phyloP scores from a whole-genome alignment of 2,888 invertebrate species.

The Timema podura region DNA sequence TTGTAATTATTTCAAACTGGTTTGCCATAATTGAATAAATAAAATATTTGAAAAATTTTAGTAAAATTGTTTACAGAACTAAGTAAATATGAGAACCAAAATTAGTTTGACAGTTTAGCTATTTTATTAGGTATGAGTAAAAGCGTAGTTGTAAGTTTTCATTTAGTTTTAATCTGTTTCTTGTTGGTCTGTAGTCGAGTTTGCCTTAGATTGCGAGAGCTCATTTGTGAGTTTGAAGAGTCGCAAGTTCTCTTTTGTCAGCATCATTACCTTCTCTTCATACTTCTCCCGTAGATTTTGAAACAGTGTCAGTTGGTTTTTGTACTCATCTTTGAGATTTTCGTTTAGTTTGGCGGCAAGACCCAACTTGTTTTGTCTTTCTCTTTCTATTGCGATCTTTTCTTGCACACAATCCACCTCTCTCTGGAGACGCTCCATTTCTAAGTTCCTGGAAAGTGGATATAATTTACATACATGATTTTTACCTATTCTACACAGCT shows the following conservation, averaged over 20 bases:
- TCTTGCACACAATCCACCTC: conserved; percentile 66
- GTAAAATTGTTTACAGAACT: no score
- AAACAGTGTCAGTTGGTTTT: conserved; percentile 69
- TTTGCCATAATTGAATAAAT: no score
- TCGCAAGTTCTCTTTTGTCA: conserved; percentile 51
- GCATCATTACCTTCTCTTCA: conserved; percentile 58
- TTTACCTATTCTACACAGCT: neutral
- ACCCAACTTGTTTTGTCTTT: conserved; percentile 65
- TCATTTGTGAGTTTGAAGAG: conserved; percentile 11
- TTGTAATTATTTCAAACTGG: no score
- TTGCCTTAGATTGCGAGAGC: neutral
- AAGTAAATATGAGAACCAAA: no score
- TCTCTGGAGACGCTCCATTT: conserved; percentile 64
- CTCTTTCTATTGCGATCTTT: conserved; percentile 67
- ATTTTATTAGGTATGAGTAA: no score
- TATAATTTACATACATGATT: conserved; percentile 19
- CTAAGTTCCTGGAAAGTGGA: conserved; percentile 13
- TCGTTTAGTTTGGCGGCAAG: conserved; percentile 69
- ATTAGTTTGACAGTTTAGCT: no score
- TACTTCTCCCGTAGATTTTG: conserved; percentile 64
- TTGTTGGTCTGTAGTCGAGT: no score
- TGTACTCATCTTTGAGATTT: conserved; percentile 72
- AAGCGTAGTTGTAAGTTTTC: no score
- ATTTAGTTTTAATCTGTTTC: no score
- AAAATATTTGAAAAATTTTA: no score